Evolutionary conservation across 1,140 invertebrate species (phyloP), one percentile per base, ranked within the genome.

Genomic region (Marisa cornuarietis): DNA sequence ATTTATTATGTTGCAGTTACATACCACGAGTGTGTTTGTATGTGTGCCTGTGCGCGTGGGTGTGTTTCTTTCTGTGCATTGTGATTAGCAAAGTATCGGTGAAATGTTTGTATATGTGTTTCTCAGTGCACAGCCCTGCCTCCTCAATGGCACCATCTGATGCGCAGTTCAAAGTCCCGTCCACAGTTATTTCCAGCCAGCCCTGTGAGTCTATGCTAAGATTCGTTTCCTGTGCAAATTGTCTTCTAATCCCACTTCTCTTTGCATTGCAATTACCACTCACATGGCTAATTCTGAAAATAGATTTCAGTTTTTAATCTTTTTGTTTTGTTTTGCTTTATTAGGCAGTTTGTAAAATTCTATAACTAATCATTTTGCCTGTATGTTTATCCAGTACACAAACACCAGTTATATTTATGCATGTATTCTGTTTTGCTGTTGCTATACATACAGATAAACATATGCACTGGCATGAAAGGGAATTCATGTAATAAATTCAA

Each of bases 131-230:
- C n/a, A 26, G 66, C 5, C 66, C 22, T 79, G 51, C 31, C 22
- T 51, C 42, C 49, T 73, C 71, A 49, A 4, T 31, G 26, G 74
- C 26, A 66, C 26, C 63, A 18, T 8, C 24, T 9, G 76, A 77
- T 26, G 76, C 63, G 22, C 76, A 66, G 22, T 77, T 77, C 76
- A 77, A 77, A 69, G 65, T 77, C 16, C 76, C 76, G 10, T 77
- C 73, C 20, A 61, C 76, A n/a, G 68, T 65, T 49, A 61, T 76
- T 24, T 63, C 74, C 22, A 76, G 62, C 65, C 74, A 76, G 62
- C 61, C 74, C 58, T 63, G 74, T 76, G n/a, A 76, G 74, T 20
- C 49, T 58, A 11, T 18, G 54, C 16, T 6, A 58, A 58, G 2
- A 18, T 1, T 14, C 22, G 14, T 62, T 63, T 61, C 61, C 20